phyloP scores from a whole-genome alignment of 2,113 vertebrate genomes.

The Scytalopus superciliaris region DNA sequence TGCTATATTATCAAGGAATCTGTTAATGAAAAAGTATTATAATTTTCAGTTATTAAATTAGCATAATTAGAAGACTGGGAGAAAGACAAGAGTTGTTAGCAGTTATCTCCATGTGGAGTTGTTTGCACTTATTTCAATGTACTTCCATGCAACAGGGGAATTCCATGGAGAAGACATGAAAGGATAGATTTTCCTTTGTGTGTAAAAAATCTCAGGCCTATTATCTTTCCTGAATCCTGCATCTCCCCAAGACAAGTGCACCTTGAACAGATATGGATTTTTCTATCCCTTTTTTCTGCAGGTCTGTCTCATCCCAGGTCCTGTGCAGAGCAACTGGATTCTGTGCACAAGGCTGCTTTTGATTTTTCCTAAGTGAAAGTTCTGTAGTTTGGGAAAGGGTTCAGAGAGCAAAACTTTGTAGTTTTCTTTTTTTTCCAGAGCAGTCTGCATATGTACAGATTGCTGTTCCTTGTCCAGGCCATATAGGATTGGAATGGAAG shows the following conservation, averaged over 20 bases:
- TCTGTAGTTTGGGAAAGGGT: not conserved
- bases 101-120: not conserved
- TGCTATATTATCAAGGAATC: constrained; percentile 1
- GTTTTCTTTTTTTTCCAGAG: not conserved
- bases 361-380: not conserved
- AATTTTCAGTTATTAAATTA: constrained; percentile 13
- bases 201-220: not conserved
- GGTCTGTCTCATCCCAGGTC: not conserved
- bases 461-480: not conserved
- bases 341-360: not conserved
- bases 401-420: not conserved
- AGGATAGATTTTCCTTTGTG: not conserved
- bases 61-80: constrained; percentile 2
- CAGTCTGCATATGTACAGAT: not conserved
- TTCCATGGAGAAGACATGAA: not conserved
- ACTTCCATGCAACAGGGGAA: not conserved
- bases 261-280: not conserved
- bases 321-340: not conserved
- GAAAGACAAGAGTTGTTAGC: not conserved
- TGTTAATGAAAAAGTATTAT: not conserved
- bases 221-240: not conserved
- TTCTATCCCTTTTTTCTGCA: fast-evolving
- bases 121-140: not conserved
- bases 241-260: not conserved
- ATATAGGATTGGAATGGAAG: not conserved